Conservation (phyloP, 2,113 vertebrate genomes). For the Phainopepla nitens region DNA sequence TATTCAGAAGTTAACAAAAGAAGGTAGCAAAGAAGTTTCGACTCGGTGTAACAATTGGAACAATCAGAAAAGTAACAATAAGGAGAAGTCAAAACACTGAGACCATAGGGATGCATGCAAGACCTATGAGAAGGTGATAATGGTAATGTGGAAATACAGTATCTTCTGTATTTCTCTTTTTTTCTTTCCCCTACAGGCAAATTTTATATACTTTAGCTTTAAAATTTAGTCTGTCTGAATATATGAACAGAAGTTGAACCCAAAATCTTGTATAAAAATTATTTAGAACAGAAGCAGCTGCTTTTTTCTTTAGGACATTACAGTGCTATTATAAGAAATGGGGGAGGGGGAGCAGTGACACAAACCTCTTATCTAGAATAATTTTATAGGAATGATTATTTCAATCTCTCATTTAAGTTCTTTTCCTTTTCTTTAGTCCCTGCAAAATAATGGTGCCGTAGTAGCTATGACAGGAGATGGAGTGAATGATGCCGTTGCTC, state of each 20-base stretch:
- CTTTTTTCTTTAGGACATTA: neutral
- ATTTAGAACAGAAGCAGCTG: neutral
- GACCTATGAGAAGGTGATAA: neutral
- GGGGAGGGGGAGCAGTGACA: neutral
- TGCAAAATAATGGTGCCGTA: constrained; percentile 92
- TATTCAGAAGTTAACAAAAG: neutral
- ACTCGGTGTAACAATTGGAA: neutral
- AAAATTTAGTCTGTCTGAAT: neutral
- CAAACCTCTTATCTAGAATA: neutral
- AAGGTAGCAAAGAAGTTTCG: neutral
- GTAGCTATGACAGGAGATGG: constrained; percentile 99
- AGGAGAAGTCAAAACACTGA: neutral
- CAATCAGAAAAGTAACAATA: neutral
- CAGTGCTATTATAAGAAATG: neutral
- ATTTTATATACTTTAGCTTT: neutral
- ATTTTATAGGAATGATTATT: neutral
- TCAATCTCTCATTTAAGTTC: neutral
- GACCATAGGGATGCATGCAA: neutral
- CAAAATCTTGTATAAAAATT: neutral
- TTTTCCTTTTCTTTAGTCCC: constrained; percentile 72
- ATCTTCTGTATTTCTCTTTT: neutral
- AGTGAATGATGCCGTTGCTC: constrained; percentile 94
- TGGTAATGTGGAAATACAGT: neutral
- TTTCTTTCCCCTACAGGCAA: neutral
- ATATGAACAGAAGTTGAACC: neutral